phyloP scores from a whole-genome alignment of 2,888 invertebrate genomes.

The Noctua pronuba region DNA sequence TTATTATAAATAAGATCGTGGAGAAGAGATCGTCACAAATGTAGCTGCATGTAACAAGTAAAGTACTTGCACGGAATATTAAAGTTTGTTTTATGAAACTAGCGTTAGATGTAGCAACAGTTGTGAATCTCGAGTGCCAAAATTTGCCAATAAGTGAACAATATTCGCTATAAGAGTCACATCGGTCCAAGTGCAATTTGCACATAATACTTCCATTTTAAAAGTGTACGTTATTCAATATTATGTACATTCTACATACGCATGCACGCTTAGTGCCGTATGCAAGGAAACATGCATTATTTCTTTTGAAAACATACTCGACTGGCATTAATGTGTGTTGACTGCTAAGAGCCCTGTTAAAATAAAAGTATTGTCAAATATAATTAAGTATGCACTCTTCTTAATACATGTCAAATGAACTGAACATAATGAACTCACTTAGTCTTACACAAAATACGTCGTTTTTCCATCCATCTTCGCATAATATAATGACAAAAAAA shows the following conservation, averaged over 20 bases:
- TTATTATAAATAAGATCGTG: conserved; percentile 68
- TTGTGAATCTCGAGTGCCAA: conserved; percentile 76
- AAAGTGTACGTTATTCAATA: conserved; percentile 78
- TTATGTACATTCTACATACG: conserved; percentile 86
- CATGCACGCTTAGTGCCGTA: conserved; percentile 88
- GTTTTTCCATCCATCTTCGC: conserved; percentile 90
- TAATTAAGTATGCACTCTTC: conserved; percentile 80
- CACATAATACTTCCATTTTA: conserved; percentile 78
- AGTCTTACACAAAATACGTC: conserved; percentile 90
- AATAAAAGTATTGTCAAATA: conserved; percentile 89
- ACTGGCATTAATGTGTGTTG: conserved; percentile 91
- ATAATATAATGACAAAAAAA: conserved; percentile 87
- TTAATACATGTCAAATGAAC: conserved; percentile 84
- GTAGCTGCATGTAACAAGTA: conserved; percentile 52
- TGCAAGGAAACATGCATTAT: conserved; percentile 89
- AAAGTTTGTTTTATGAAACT: conserved; percentile 45
- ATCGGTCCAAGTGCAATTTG: conserved; percentile 76
- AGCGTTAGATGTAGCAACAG: conserved; percentile 62
- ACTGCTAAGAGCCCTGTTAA: conserved; percentile 91
- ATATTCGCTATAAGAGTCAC: conserved; percentile 74
- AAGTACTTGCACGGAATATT: conserved; percentile 31
- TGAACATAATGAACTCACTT: conserved; percentile 89
- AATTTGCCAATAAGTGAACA: conserved; percentile 77
- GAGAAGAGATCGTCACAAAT: conserved; percentile 66
- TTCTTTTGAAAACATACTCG: conserved; percentile 89